Percentiles rank a stretch among this genome's conserved stretches.
Evolutionary conservation across 2,113 vertebrate genomes (phyloP).

Genomic region (Nothobranchius kuhntae): DNA sequence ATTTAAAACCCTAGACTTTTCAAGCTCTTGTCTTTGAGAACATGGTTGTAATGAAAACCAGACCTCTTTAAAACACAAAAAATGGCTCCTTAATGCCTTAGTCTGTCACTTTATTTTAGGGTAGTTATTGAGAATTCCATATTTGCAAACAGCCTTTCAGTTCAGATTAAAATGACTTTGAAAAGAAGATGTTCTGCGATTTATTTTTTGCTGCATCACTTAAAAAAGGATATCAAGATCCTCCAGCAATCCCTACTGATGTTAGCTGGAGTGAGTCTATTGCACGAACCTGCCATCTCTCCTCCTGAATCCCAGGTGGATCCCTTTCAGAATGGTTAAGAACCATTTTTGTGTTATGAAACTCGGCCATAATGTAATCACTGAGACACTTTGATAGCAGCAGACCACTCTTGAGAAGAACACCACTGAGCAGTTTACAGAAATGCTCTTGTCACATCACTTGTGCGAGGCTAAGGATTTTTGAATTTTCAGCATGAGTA

Average conservation of each 20-base stretch:
- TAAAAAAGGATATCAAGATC: slow-evolving; percentile 6
- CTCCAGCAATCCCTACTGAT: neutral
- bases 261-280: neutral
- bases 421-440: slow-evolving; percentile 21
- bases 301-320: neutral
- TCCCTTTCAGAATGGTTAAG: slow-evolving; percentile 13
- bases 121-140: neutral
- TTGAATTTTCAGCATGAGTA: slow-evolving; percentile 39
- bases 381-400: slow-evolving; percentile 27
- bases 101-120: neutral
- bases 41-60: neutral
- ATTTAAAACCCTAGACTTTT: too few species aligned
- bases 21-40: neutral
- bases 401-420: slow-evolving; percentile 3
- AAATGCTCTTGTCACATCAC: slow-evolving; percentile 8
- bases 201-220: neutral
- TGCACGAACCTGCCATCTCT: neutral
- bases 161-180: neutral
- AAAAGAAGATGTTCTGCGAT: neutral
- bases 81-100: neutral
- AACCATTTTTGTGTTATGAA: slow-evolving; percentile 4
- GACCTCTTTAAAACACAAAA: neutral
- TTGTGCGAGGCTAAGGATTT: slow-evolving; percentile 4
- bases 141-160: neutral
- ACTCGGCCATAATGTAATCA: slow-evolving; percentile 19